Evolutionary conservation across 2,113 vertebrate species (phyloP).

Genomic region (Pogonocichla stellata): DNA sequence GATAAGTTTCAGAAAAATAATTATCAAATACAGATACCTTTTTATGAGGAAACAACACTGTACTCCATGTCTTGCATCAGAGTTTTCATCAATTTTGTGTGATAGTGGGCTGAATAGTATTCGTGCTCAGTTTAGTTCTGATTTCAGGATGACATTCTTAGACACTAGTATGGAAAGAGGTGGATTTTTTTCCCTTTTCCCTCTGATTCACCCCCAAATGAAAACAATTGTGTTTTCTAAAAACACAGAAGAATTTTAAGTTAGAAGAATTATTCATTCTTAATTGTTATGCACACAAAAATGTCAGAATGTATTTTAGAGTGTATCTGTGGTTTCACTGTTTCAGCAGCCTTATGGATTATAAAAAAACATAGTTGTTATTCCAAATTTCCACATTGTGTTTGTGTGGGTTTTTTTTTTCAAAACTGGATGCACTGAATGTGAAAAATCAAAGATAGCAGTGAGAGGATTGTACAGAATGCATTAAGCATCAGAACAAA

Average conservation of each 20-base stretch:
- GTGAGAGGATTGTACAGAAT: neutral
- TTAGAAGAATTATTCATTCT: neutral
- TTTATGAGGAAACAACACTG: neutral
- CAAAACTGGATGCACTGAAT: neutral
- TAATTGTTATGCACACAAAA: neutral
- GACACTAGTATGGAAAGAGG: neutral
- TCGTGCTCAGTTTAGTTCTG: neutral
- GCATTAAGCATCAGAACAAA: neutral
- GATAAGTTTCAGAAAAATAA: neutral
- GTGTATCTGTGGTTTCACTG: neutral
- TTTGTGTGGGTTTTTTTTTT: neutral
- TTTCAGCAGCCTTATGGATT: neutral
- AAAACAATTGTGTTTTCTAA: neutral
- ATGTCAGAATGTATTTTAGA: neutral
- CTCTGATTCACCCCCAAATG: neutral
- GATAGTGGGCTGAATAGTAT: neutral
- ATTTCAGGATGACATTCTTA: neutral
- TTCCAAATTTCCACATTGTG: neutral
- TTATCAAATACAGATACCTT: neutral
- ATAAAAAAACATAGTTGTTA: neutral
- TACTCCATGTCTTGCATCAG: neutral
- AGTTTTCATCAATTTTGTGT: neutral
- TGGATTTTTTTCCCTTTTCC: neutral
- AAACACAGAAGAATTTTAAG: neutral
- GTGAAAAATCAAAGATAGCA: neutral